phyloP scores from a whole-genome alignment of 1,140 invertebrate species.

The Drosophila kurseongensis region DNA sequence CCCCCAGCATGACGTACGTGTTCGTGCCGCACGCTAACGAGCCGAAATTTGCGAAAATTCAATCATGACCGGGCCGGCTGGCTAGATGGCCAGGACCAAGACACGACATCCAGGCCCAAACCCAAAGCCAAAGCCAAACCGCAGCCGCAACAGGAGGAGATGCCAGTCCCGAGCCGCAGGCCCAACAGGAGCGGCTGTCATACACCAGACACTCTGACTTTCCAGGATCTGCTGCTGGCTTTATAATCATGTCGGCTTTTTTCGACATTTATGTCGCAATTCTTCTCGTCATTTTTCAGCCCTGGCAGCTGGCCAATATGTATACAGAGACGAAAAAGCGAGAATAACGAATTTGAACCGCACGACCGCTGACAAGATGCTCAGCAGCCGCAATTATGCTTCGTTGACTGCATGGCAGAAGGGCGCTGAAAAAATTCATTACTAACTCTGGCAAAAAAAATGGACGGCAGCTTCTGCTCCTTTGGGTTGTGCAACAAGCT shows the following conservation, averaged over 20 bases:
- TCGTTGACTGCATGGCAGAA: constrained; percentile 35
- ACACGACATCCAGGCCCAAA: constrained; percentile 12
- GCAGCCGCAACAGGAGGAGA: constrained; percentile 18
- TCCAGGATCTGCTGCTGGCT: constrained; percentile 19
- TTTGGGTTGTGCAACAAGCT: constrained; percentile 38
- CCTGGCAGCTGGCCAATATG: constrained; percentile 67
- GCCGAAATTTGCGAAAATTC: constrained; percentile 81
- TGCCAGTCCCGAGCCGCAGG: constrained; percentile 2
- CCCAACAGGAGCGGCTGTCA: constrained; percentile 18
- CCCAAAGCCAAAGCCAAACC: constrained; percentile 6
- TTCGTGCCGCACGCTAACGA: constrained; percentile 79
- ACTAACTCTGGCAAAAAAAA: constrained; percentile 35
- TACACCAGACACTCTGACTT: constrained; percentile 22
- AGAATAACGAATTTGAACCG: constrained; percentile 38
- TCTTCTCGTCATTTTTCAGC: constrained; percentile 57
- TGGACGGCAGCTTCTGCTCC: background rate
- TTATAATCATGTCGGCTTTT: constrained; percentile 66
- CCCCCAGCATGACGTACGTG: constrained; percentile 64
- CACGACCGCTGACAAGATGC: constrained; percentile 65
- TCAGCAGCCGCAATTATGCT: constrained; percentile 70
- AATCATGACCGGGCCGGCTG: constrained; percentile 65
- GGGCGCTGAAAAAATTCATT: constrained; percentile 67
- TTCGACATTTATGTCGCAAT: constrained; percentile 64
- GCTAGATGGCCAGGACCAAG: constrained; percentile 20
- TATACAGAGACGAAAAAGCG: constrained; percentile 6